A percentile compares a stretch with the other conserved stretches of the same genome.
These are phyloP conservation scores for Pipa parva DNA, from an alignment of 2,113 vertebrate species.

Conservation along the genomic window DNA sequence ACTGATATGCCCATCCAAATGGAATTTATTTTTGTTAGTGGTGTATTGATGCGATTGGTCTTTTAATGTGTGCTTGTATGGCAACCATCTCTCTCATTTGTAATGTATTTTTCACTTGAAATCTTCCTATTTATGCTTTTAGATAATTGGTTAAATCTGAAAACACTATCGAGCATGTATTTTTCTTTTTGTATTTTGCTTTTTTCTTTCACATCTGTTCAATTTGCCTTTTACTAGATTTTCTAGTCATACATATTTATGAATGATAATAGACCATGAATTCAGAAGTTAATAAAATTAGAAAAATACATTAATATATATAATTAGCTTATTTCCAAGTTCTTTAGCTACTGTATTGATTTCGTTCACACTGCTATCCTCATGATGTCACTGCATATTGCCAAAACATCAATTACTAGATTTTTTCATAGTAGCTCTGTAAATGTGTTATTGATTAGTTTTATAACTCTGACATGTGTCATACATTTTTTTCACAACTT, in stretches of 20 bases:
- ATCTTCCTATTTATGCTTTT: no score
- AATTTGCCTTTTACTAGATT: not conserved
- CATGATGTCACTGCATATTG: not conserved
- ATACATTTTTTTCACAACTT: not conserved
- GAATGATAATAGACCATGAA: not conserved
- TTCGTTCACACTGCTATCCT: not conserved
- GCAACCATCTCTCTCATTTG: no score
- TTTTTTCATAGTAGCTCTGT: not conserved
- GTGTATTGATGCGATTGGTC: no score
- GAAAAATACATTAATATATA: not conserved
- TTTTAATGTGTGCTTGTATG: no score
- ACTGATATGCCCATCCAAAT: no score
- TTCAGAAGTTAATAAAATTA: not conserved
- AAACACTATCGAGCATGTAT: no score
- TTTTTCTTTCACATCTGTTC: no score
- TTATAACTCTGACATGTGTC: not conserved
- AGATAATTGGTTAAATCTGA: no score
- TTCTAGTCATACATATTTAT: not conserved
- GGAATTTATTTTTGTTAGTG: no score
- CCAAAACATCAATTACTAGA: constrained; percentile 1
- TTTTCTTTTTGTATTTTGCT: no score
- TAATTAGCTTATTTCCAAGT: constrained; percentile 3
- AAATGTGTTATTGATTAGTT: not conserved
- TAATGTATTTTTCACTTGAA: no score
- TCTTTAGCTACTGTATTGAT: not conserved